phyloP scores from a whole-genome alignment of 2,113 vertebrate species.

The Fregetta grallaria region DNA sequence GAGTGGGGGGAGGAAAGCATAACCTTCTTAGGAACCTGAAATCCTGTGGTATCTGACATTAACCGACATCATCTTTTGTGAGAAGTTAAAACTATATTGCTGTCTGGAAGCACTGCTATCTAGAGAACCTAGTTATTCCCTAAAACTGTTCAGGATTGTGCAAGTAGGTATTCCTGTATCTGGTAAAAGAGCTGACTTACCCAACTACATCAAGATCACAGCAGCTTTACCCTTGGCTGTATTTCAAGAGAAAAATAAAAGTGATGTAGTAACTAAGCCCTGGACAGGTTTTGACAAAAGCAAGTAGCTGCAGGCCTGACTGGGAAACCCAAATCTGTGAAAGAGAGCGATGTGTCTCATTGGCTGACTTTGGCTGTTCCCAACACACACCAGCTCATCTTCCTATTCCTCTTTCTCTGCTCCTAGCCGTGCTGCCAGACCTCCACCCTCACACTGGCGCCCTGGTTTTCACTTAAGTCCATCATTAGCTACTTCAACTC shows the following conservation, averaged over 20 bases:
- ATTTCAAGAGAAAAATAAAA: neutral
- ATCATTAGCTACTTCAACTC: neutral
- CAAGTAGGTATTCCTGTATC: neutral
- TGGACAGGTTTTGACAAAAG: neutral
- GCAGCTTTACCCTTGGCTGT: neutral
- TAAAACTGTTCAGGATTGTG: neutral
- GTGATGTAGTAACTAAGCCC: neutral
- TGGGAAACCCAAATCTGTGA: neutral
- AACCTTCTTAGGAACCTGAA: neutral
- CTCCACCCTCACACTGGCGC: neutral
- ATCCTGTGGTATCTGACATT: neutral
- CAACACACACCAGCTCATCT: neutral
- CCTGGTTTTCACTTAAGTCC: neutral
- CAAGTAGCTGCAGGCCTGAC: neutral
- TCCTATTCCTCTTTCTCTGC: neutral
- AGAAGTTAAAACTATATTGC: neutral
- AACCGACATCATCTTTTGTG: neutral
- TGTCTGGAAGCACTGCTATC: neutral
- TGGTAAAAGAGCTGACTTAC: neutral
- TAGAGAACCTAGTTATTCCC: neutral
- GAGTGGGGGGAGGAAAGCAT: accelerated
- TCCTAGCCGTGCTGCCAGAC: neutral
- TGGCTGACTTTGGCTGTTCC: neutral
- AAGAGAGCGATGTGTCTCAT: neutral
- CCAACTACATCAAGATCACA: neutral